These are phyloP conservation scores for Parnassius apollo DNA, from an alignment of 2,888 invertebrate genomes.

Conservation along the genomic window DNA sequence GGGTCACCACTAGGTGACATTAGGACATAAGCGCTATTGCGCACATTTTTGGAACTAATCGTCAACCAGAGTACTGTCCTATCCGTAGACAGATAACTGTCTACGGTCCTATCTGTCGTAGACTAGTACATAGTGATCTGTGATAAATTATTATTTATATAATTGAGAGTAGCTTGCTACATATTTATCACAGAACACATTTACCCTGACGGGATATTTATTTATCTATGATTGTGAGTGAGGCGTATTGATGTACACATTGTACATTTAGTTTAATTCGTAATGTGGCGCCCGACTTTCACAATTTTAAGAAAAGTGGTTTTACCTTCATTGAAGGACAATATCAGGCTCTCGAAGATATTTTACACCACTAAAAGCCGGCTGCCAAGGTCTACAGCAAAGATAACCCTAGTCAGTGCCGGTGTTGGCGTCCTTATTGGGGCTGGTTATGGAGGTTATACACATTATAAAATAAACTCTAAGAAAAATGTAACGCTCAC, in stretches of 20 bases:
- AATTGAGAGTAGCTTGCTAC: no score
- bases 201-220: no score
- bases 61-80: no score
- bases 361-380: slow-evolving; percentile 63
- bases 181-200: no score
- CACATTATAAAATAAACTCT: slow-evolving; percentile 70
- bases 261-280: background rate
- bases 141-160: no score
- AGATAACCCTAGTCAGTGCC: slow-evolving; percentile 80
- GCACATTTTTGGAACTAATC: no score
- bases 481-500: slow-evolving; percentile 48
- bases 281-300: slow-evolving; percentile 69
- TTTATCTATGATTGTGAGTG: background rate
- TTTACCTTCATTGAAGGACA: slow-evolving; percentile 56
- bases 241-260: background rate
- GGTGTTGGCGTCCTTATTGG: slow-evolving; percentile 81
- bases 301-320: slow-evolving; percentile 58
- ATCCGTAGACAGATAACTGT: no score
- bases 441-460: slow-evolving; percentile 77
- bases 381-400: slow-evolving; percentile 62
- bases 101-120: no score
- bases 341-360: slow-evolving; percentile 47
- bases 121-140: no score
- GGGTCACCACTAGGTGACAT: no score
- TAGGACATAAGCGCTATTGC: no score